Base-by-base conservation (phyloP, 2,888 invertebrate genomes). In the Scaptomyza cyrtandrae region DNA sequence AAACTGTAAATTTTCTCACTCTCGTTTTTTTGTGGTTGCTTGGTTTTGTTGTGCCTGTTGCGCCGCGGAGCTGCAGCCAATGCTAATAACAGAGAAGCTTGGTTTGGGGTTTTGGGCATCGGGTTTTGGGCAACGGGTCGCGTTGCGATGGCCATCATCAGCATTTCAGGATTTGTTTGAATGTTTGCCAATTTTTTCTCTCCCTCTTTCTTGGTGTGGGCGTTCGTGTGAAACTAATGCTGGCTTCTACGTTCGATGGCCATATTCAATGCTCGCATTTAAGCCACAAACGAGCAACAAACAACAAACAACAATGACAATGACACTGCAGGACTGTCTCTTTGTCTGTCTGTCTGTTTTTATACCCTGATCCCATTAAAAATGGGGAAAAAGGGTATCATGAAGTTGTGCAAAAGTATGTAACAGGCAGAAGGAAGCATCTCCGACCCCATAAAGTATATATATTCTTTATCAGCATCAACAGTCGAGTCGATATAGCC, bases 1-100 rank as follows among this genome's bases (percentile, higher is more conserved):
- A 90, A 89, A 77, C 88, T 85, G 81, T 79, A 78, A 80, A 80
- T 89, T 87, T 90, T 89, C 89, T 88, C 89, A 90, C 89, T 90
- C 89, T 88, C 85, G 71, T 73, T 45, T 48, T 81, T 75, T 33
- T 33, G 11, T 49, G 31, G 13, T n/a, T 72, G 6, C 13, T 6
- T 49, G 3, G n/a, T 49, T n/a, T 16, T 75, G 59, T 62, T 70
- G 31, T 71, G 68, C 55, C 52, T 67, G 64, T 75, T 77, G 75
- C 54, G 43, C n/a, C n/a, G 43, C 31, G 24, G 50, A 37, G 44
- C 41, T 43, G 43, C 31, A 24, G 37, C 1, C 35, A 13, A 33
- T 78, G 80, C 84, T 87, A 85, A 86, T 85, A 86, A 81, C 78
- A 80, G 78, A 73, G 74, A 74, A 86, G 43, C 46, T 24, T 37